These are phyloP conservation scores for Megalops atlanticus DNA, from an alignment of 2,113 vertebrate genomes.

Conservation along the genomic window DNA sequence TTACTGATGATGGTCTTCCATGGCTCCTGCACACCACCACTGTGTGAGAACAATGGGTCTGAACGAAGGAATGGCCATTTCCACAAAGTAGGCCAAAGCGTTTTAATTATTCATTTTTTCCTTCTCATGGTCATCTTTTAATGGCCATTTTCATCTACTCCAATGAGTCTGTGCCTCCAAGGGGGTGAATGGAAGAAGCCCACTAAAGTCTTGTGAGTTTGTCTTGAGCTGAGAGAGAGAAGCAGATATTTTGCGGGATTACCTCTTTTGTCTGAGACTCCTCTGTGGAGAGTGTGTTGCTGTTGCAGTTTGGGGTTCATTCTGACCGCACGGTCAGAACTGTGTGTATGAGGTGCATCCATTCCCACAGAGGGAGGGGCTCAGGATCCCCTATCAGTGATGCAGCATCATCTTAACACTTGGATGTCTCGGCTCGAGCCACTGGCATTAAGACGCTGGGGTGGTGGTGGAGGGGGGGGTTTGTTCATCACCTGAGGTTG, in stretches of 20 bases:
- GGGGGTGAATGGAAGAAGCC: no score
- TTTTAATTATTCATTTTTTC: conserved; percentile 15
- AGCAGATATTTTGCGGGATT: background rate
- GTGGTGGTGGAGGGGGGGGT: no score
- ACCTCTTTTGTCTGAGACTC: background rate
- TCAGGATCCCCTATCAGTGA: no score
- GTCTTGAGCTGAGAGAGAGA: background rate
- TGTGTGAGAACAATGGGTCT: background rate
- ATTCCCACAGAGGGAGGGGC: background rate
- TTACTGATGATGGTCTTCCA: background rate
- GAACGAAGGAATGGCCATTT: background rate
- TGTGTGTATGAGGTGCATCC: background rate
- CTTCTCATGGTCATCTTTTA: background rate
- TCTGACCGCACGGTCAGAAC: no score
- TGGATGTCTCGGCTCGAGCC: no score
- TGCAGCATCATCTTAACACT: no score
- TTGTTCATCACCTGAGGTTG: no score
- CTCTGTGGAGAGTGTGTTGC: background rate
- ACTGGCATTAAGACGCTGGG: no score
- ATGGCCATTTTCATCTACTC: background rate
- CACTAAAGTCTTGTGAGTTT: background rate
- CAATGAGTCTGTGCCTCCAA: no score
- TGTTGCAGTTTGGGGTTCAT: background rate
- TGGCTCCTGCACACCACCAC: background rate
- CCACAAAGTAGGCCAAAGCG: conserved; percentile 18